Evolutionary conservation across 2,797 vertebrate species (phyloP).

Genomic region (Pseudotriccus pelzelni): DNA sequence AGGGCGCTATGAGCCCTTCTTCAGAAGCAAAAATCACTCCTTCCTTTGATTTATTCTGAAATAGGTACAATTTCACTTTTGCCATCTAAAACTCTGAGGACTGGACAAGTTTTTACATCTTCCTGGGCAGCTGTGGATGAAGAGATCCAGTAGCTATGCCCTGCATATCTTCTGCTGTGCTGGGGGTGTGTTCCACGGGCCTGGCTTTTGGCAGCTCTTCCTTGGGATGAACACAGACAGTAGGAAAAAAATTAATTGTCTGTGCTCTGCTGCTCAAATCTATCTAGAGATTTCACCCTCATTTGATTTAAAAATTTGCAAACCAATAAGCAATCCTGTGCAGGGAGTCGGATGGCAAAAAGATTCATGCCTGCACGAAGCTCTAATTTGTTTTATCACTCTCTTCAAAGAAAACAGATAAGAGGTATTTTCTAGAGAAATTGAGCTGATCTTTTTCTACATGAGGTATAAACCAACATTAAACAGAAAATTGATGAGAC

Average conservation of each 20-base stretch:
- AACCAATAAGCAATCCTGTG: not conserved
- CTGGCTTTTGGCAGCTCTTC: not conserved
- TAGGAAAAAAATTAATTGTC: not conserved
- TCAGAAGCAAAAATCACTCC: not conserved
- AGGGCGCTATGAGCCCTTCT: not conserved
- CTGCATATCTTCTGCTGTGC: not conserved
- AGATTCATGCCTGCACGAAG: not conserved
- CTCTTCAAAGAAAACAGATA: not conserved
- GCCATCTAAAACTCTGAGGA: not conserved
- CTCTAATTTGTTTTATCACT: not conserved
- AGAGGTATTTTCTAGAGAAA: not conserved
- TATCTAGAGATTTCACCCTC: not conserved
- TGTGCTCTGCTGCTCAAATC: not conserved
- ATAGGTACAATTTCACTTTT: not conserved
- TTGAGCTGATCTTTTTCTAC: not conserved
- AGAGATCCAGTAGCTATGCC: not conserved
- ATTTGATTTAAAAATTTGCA: not conserved
- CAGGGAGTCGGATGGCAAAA: not conserved
- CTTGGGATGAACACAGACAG: not conserved
- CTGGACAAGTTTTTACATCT: not conserved
- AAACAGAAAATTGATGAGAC: not conserved
- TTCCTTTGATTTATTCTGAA: not conserved
- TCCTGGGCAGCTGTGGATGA: not conserved
- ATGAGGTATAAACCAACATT: not conserved
- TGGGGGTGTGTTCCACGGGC: fast-evolving